phyloP scores from a whole-genome alignment of 2,888 invertebrate genomes.

The Watsonalla cultraria region DNA sequence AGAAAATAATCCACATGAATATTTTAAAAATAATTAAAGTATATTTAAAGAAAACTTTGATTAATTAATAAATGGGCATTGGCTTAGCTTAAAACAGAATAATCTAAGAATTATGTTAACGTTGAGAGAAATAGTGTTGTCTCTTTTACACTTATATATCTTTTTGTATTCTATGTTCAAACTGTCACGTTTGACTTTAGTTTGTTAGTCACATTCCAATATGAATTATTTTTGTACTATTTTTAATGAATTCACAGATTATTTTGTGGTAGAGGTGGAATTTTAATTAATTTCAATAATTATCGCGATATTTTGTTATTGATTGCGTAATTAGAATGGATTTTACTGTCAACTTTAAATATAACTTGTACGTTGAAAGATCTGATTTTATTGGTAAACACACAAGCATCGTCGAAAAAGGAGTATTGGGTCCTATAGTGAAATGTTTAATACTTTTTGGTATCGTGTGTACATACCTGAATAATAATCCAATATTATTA shows the following conservation, averaged over 20 bases:
- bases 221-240: conserved; percentile 36
- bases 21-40: no score
- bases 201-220: conserved; percentile 42
- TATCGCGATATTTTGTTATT: background rate
- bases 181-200: conserved; percentile 13
- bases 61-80: no score
- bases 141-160: background rate
- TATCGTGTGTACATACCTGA: background rate
- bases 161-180: background rate
- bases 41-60: no score
- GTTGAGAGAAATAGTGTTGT: background rate
- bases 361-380: conserved; percentile 13
- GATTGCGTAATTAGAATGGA: conserved; percentile 6
- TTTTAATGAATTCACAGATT: conserved; percentile 22
- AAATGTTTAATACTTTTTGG: background rate
- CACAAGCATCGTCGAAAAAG: background rate
- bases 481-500: conserved; percentile 9
- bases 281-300: no score
- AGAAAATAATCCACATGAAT: no score
- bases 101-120: background rate
- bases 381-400: conserved; percentile 1
- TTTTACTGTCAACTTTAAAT: conserved; percentile 4
- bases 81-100: no score
- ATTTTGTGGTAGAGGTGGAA: conserved; percentile 9
- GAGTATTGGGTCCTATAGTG: no score